A percentile compares a stretch with the other conserved stretches of the same genome.
Evolutionary conservation across 2,888 invertebrate species (phyloP).

Genomic region (Entomobrya proxima): DNA sequence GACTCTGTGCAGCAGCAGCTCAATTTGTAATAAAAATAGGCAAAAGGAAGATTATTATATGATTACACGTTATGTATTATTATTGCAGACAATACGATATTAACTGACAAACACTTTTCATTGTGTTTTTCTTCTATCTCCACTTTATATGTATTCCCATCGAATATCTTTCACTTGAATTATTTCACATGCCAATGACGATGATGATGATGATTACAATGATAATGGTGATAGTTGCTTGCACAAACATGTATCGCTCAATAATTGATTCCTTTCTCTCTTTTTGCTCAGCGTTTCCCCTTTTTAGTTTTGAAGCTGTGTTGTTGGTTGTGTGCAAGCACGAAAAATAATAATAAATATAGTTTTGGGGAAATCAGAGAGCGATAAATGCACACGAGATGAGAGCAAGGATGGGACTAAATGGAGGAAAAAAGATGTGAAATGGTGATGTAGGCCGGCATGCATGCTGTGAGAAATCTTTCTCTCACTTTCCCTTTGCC

Average conservation of each 20-base stretch:
- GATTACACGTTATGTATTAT: no score
- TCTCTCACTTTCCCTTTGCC: slow-evolving; percentile 50
- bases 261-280: slow-evolving; percentile 67
- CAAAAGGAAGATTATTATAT: no score
- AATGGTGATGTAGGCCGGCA: slow-evolving; percentile 72
- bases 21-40: not conserved
- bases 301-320: not conserved
- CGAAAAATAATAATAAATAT: slow-evolving; percentile 33
- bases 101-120: no score
- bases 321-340: not conserved
- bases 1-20: not conserved
- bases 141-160: not conserved
- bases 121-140: not conserved
- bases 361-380: slow-evolving; percentile 72
- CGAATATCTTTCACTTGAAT: slow-evolving; percentile 30
- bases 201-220: not conserved
- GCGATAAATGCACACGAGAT: slow-evolving; percentile 70
- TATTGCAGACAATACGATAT: no score
- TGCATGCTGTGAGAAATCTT: slow-evolving; percentile 57
- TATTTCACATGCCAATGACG: slow-evolving; percentile 15
- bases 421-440: slow-evolving; percentile 69
- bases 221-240: not conserved
- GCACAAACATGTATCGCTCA: slow-evolving; percentile 57
- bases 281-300: not conserved
- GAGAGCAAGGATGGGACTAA: slow-evolving; percentile 72